Percentiles rank a stretch among this genome's conserved stretches.
Conservation (phyloP, 2,113 vertebrate species). For the Dipodomys merriami region DNA sequence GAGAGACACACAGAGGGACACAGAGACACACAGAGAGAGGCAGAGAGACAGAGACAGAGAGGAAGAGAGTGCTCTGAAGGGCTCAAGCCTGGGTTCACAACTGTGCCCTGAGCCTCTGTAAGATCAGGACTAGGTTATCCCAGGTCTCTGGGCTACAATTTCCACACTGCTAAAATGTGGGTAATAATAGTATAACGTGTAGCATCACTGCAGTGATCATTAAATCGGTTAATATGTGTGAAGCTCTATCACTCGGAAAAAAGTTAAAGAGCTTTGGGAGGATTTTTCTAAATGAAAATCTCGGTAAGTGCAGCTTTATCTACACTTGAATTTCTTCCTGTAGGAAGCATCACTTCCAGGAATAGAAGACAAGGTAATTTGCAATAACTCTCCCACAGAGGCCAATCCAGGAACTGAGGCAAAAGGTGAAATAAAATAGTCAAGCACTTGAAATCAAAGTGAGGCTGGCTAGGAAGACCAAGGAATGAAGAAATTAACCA, state of each 20-base stretch:
- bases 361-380: background rate
- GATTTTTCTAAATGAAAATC: background rate
- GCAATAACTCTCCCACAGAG: background rate
- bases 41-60: background rate
- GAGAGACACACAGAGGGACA: too few species aligned
- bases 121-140: background rate
- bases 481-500: background rate
- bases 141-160: background rate
- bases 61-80: background rate
- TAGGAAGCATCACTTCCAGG: background rate
- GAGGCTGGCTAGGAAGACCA: background rate
- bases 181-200: background rate
- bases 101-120: background rate
- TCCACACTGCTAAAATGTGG: background rate
- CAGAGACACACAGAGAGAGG: background rate
- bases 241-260: background rate
- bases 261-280: background rate
- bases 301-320: background rate
- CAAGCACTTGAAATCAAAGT: background rate
- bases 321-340: background rate
- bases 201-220: background rate
- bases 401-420: background rate
- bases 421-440: constrained; percentile 5
- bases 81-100: background rate
- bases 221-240: background rate